A percentile compares a stretch with the other conserved stretches of the same genome.
phyloP scores from a whole-genome alignment of 2,797 vertebrate genomes.

The Carcharodon carcharias region DNA sequence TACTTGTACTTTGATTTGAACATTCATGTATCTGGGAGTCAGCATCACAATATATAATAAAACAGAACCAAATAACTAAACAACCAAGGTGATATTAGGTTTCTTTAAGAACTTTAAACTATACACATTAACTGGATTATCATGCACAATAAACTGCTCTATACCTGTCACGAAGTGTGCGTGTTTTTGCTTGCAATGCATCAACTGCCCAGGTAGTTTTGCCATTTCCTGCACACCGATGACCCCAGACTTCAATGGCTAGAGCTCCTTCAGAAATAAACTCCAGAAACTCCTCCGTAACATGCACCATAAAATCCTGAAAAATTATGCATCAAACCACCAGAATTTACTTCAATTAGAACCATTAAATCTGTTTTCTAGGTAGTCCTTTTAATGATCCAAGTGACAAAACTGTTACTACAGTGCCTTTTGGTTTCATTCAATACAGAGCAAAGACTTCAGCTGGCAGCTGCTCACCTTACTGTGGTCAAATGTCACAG shows the following conservation, averaged over 20 bases:
- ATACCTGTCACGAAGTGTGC: conserved; percentile 85
- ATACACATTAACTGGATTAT: neutral
- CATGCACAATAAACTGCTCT: no score
- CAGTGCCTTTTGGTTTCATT: neutral
- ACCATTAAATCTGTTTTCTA: neutral
- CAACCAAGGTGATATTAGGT: neutral
- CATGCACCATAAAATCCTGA: conserved; percentile 82
- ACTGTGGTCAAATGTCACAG: conserved; percentile 84
- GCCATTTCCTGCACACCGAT: conserved; percentile 84
- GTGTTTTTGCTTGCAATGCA: conserved; percentile 83
- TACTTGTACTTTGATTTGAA: neutral
- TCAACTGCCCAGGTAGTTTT: conserved; percentile 80
- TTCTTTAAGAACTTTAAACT: neutral
- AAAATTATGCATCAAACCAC: conserved; percentile 24
- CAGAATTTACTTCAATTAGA: neutral
- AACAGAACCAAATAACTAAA: neutral
- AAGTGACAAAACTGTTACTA: neutral
- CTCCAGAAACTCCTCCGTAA: conserved; percentile 93
- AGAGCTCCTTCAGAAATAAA: conserved; percentile 92
- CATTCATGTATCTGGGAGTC: neutral
- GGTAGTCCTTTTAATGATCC: neutral
- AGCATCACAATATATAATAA: neutral
- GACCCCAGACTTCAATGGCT: conserved; percentile 96
- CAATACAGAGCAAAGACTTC: neutral
- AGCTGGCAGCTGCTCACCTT: conserved; percentile 63